phyloP scores from a whole-genome alignment of 2,888 invertebrate species.

The Nomada fucata region DNA sequence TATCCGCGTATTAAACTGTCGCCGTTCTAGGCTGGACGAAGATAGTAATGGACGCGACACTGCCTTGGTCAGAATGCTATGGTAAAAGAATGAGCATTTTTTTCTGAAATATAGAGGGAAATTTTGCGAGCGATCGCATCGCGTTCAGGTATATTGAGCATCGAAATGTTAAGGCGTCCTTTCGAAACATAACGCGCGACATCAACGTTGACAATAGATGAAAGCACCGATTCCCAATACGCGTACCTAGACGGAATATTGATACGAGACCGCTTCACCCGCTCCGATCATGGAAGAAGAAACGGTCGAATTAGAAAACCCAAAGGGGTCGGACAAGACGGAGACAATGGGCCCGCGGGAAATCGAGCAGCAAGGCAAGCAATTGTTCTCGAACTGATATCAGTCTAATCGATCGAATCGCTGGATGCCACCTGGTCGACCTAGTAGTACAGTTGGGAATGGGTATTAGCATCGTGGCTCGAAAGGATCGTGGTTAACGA shows the following conservation, averaged over 20 bases:
- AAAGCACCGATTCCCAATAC: too few species aligned
- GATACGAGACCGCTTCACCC: too few species aligned
- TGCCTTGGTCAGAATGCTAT: too few species aligned
- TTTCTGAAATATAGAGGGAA: too few species aligned
- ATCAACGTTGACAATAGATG: too few species aligned
- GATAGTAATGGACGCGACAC: too few species aligned
- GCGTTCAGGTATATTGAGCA: too few species aligned
- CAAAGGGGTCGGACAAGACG: neutral
- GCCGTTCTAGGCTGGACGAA: slow-evolving; percentile 4
- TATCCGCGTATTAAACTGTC: slow-evolving; percentile 29
- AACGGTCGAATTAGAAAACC: neutral
- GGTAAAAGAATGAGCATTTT: too few species aligned
- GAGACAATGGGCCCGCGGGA: neutral
- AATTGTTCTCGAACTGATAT: slow-evolving; percentile 63
- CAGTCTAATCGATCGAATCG: slow-evolving; percentile 65
- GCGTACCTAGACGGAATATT: too few species aligned
- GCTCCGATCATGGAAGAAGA: neutral
- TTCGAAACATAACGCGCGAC: too few species aligned
- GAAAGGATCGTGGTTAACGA: slow-evolving; percentile 79
- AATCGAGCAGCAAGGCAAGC: slow-evolving; percentile 11
- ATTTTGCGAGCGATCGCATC: too few species aligned
- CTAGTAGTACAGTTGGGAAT: slow-evolving; percentile 76
- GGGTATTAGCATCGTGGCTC: slow-evolving; percentile 71
- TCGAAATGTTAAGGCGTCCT: too few species aligned
- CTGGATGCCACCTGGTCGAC: slow-evolving; percentile 73